Evolutionary conservation across 2,797 vertebrate species (phyloP).

Genomic region (Brachyalestes nurse): DNA sequence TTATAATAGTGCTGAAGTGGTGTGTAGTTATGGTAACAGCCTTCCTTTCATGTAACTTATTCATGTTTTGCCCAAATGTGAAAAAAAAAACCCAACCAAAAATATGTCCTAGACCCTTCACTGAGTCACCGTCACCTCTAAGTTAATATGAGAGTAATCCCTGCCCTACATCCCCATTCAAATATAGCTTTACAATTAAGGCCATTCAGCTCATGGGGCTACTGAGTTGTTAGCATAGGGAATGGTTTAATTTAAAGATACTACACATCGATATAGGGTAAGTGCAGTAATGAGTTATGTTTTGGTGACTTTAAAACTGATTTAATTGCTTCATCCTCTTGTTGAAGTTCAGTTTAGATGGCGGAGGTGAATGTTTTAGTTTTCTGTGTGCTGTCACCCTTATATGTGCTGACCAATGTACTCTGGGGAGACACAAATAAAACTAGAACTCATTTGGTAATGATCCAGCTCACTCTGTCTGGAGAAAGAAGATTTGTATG

Average conservation of each 20-base stretch:
- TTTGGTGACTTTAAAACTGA: background rate
- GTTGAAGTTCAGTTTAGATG: background rate
- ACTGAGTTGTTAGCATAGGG: conserved; percentile 52
- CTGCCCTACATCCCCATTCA: conserved; percentile 62
- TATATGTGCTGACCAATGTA: too few relatives aligned
- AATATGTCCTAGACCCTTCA: conserved; percentile 18
- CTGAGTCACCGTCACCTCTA: conserved; percentile 34
- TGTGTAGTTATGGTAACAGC: background rate
- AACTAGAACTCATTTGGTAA: too few relatives aligned
- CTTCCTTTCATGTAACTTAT: background rate
- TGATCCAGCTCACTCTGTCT: too few relatives aligned
- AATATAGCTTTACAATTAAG: conserved; percentile 66
- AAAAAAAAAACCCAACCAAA: background rate
- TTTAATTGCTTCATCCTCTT: background rate
- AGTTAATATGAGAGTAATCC: conserved; percentile 55
- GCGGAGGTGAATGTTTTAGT: background rate
- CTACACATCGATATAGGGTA: conserved; percentile 26
- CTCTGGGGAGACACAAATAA: too few relatives aligned
- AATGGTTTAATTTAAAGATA: conserved; percentile 45
- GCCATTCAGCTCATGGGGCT: conserved; percentile 54
- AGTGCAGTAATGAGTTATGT: conserved; percentile 7
- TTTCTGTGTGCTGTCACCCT: too few relatives aligned
- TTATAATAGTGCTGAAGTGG: background rate
- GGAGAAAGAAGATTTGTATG: too few relatives aligned
- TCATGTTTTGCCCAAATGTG: background rate